Percentiles rank a stretch among this genome's conserved stretches.
Evolutionary conservation across 2,888 invertebrate genomes (phyloP).

Genomic region (Epicampocera succincta): DNA sequence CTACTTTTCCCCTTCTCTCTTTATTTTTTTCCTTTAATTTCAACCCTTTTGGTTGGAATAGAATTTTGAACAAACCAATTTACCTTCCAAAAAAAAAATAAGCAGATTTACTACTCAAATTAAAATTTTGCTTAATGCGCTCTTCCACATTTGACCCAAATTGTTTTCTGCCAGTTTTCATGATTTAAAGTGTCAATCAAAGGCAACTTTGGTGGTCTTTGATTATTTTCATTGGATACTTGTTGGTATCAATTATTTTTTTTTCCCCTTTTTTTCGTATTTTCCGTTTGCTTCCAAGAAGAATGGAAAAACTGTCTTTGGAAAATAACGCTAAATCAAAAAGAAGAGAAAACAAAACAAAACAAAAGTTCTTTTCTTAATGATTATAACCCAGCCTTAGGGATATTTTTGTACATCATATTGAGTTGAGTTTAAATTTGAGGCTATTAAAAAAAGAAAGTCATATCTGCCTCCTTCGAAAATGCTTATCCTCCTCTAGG

Average conservation of each 20-base stretch:
- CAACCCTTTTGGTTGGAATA: too few relatives aligned
- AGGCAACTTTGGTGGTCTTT: constrained; percentile 63
- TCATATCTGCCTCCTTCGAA: constrained; percentile 49
- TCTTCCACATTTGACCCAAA: constrained; percentile 43
- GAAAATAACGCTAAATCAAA: constrained; percentile 50
- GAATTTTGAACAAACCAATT: not conserved
- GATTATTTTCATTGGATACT: not conserved
- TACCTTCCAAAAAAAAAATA: not conserved
- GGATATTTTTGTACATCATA: constrained; percentile 53
- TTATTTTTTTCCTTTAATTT: too few relatives aligned
- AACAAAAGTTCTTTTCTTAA: constrained; percentile 26
- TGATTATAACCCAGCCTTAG: constrained; percentile 61
- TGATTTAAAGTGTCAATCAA: constrained; percentile 63
- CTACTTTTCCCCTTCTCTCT: too few relatives aligned
- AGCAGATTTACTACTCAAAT: not conserved
- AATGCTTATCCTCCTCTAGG: constrained; percentile 39
- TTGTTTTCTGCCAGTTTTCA: constrained; percentile 33
- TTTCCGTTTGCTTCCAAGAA: constrained; percentile 34
- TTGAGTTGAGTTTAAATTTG: constrained; percentile 55
- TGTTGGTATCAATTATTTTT: not conserved
- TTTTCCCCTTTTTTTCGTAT: constrained; percentile 38
- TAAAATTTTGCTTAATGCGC: constrained; percentile 23
- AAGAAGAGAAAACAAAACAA: not conserved
- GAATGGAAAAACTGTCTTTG: constrained; percentile 33
- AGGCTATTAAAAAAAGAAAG: constrained; percentile 57